These are phyloP conservation scores for Octopus bimaculoides DNA, from an alignment of 1,140 invertebrate genomes.

Conservation along the genomic window DNA sequence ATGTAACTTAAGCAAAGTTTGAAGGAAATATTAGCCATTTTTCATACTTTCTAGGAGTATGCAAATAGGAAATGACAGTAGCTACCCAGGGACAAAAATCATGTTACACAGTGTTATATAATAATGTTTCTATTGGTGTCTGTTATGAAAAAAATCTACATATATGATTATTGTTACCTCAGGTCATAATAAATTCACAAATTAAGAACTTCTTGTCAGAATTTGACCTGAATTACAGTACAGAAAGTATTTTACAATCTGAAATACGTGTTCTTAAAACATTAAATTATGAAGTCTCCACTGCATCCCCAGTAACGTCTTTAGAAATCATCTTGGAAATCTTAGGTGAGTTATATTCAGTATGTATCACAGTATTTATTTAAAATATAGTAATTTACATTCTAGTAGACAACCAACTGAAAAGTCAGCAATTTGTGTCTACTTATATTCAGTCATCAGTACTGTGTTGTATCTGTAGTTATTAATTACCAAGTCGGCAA, in stretches of 20 bases:
- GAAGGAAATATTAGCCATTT: too few species aligned
- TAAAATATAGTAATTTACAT: constrained; percentile 26
- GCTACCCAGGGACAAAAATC: too few species aligned
- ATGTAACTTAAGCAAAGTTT: too few species aligned
- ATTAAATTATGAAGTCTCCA: constrained; percentile 39
- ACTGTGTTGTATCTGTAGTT: not conserved
- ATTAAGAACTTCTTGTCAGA: constrained; percentile 35
- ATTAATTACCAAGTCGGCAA: not conserved
- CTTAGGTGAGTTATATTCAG: constrained; percentile 32
- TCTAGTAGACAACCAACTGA: constrained; percentile 34
- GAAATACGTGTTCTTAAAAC: constrained; percentile 53
- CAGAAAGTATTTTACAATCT: constrained; percentile 50
- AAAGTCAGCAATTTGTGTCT: constrained; percentile 8
- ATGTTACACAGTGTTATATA: too few species aligned
- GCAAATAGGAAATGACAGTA: too few species aligned
- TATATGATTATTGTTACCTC: constrained; percentile 14
- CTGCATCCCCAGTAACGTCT: constrained; percentile 38
- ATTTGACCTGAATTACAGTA: constrained; percentile 39
- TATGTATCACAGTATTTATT: not conserved
- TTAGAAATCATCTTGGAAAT: constrained; percentile 49
- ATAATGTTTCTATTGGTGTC: constrained; percentile 1
- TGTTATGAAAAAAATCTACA: not conserved
- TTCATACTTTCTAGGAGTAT: too few species aligned
- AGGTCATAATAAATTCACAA: constrained; percentile 38
- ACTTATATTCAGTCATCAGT: too few species aligned